Evolutionary conservation across 2,113 vertebrate genomes (phyloP), one percentile per base, ranked within the genome.

Genomic region (Dissostichus mawsoni): DNA sequence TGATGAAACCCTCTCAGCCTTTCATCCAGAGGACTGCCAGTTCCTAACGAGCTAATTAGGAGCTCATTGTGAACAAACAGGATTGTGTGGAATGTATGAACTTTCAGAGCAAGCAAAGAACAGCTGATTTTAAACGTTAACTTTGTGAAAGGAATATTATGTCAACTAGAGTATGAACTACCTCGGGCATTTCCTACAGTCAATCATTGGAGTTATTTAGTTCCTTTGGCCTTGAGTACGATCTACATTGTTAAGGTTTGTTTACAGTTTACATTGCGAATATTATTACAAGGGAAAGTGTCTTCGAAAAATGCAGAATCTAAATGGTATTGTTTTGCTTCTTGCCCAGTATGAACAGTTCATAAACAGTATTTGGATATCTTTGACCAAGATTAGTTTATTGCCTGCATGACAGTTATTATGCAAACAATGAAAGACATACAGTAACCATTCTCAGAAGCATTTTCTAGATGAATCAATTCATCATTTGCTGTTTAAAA

Each of bases 21-120:
- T 78, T 80, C 74, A 61, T 86, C 62, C 13, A 0, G 20, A 79
- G 64, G 74, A 72, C 76, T 76, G 59, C 52, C 59, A 69, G 77
- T 67, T 65, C 74, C 84, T 85, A 87, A 82, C 85, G 78, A 83
- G 82, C 78, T 80, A 75, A 87, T 71, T 83, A 62, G 78, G 51
- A 75, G 78, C 71, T 87, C 57, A 57, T 67, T 25, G 36, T 64
- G 80, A 88, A 86, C 59, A 87, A 77, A 82, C 66, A 61, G 18
- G 36, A 76, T 29, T 77, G 65, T 74, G 48, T 36, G 20, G 62
- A 82, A 69, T 58, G 8, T 23, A 53, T 44, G 33, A 83, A 78
- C 20, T 17, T 18, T 18, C 53, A 76, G 50, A 64, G 48, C 48
- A 63, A 69, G 58, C 9, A 50, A 10, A 69, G 61, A 17, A 57